Base-by-base conservation (phyloP, 1,140 invertebrate genomes). In the Chironomus striatipennis region DNA sequence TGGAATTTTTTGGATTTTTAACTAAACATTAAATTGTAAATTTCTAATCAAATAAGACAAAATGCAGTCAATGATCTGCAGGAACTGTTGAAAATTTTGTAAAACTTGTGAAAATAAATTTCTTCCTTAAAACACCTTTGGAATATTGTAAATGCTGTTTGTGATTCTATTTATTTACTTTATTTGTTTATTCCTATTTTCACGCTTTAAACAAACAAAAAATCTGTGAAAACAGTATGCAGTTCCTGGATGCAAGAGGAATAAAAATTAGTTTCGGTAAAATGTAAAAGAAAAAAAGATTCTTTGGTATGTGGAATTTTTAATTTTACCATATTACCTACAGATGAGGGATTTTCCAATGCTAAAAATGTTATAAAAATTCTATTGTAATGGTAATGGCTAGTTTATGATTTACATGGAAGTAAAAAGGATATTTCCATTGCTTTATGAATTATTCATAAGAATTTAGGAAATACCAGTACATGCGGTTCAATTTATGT, bases 151-250 rank as follows among this genome's bases (percentile, higher is more conserved):
- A 12, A 57, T 15, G 15, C 24, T 34, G 15, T 57, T 12, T n/a
- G 15, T 57, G 1, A 12, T n/a, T 57, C 12, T 70, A 70, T 70
- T 70, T 18, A 20, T 70, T 18, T 12, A 8, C 18, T 70, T 18
- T 70, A 8, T 1, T 8, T 70, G 65, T 70, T 70, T 21, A 18
- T 70, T 70, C 17, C 17, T 57, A 20, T 70, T 18, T 21, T 70
- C 65, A 21, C 65, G 5, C 65, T 18, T 70, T 21, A 21, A 21
- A 57, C 47, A 20, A 70, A 70, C 65, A 70, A 70, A 67, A 70
- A 18, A 70, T 70, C 65, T 70, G 65, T 70, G 65, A 70, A 70
- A 70, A 70, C 65, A 70, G 65, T 70, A 20, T 70, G 65, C 65
- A 20, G 65, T 70, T 70, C 65, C 65, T 70, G 65, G 65, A 9